phyloP scores from a whole-genome alignment of 2,113 vertebrate genomes.

The Spheniscus mendiculus region DNA sequence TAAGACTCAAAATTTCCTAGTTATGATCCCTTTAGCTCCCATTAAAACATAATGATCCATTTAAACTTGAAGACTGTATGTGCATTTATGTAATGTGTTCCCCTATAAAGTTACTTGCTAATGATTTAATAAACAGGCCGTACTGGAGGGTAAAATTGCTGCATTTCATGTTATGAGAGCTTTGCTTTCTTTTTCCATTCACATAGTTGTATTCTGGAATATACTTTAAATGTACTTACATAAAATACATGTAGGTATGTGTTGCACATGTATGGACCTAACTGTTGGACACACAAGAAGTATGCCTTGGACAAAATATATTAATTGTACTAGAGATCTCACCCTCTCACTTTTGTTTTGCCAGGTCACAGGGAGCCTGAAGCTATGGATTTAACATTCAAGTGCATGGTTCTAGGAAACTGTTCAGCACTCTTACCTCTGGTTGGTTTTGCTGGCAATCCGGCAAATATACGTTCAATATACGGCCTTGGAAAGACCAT shows the following conservation, averaged over 20 bases:
- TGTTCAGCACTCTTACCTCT: not conserved
- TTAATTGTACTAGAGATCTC: not conserved
- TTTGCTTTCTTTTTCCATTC: not conserved
- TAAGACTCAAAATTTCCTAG: not conserved
- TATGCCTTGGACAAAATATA: not conserved
- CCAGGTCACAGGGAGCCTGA: not conserved
- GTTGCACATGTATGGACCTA: not conserved
- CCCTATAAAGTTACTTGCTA: not conserved
- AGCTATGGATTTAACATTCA: not conserved
- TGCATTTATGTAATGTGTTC: not conserved
- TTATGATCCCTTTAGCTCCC: not conserved
- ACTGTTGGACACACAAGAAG: not conserved
- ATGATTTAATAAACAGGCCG: not conserved
- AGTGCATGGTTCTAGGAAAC: not conserved
- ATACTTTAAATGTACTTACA: not conserved
- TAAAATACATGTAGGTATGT: not conserved
- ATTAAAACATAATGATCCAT: not conserved
- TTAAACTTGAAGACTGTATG: not conserved
- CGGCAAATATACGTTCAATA: not conserved
- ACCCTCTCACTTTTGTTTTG: not conserved
- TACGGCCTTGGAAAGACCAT: not conserved
- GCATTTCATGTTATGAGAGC: not conserved
- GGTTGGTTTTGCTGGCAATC: conserved; percentile 7
- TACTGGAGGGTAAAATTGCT: not conserved
- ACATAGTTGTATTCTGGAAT: not conserved